phyloP scores from a whole-genome alignment of 2,797 vertebrate genomes.

The Pseudotriccus pelzelni region DNA sequence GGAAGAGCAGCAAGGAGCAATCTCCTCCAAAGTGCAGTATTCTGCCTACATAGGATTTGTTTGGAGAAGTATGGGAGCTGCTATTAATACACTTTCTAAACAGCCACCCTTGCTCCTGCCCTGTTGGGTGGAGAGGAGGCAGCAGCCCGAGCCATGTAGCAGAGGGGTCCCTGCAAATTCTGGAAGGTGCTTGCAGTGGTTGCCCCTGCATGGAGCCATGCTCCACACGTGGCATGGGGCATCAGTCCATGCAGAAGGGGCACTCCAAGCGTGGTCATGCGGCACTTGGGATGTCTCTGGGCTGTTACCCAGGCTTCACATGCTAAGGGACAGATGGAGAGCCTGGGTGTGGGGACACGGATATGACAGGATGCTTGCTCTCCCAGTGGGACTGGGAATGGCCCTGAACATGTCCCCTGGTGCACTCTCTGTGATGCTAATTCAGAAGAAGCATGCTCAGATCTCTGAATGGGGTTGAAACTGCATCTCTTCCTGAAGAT shows the following conservation, averaged over 20 bases:
- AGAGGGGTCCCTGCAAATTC: background rate
- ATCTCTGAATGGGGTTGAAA: background rate
- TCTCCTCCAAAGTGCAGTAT: background rate
- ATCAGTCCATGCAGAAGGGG: background rate
- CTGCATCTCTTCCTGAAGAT: background rate
- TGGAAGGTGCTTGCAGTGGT: background rate
- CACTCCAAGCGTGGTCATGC: rapidly evolving
- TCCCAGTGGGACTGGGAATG: background rate
- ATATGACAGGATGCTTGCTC: background rate
- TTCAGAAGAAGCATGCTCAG: background rate
- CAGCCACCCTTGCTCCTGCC: background rate
- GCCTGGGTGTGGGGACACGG: background rate
- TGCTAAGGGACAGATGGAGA: background rate
- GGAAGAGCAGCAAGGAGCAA: background rate
- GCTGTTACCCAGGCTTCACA: background rate
- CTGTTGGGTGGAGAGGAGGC: background rate
- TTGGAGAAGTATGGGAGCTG: background rate
- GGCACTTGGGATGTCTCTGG: background rate
- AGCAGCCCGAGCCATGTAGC: rapidly evolving
- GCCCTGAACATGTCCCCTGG: rapidly evolving
- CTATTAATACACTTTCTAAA: background rate
- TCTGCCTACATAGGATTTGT: background rate
- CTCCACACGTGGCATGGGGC: background rate
- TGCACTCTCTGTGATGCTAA: background rate
- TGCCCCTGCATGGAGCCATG: background rate